A percentile compares a stretch with the other conserved stretches of the same genome.
Evolutionary conservation across 2,113 vertebrate genomes (phyloP).

Genomic region (Tenebrosternarchus preto): DNA sequence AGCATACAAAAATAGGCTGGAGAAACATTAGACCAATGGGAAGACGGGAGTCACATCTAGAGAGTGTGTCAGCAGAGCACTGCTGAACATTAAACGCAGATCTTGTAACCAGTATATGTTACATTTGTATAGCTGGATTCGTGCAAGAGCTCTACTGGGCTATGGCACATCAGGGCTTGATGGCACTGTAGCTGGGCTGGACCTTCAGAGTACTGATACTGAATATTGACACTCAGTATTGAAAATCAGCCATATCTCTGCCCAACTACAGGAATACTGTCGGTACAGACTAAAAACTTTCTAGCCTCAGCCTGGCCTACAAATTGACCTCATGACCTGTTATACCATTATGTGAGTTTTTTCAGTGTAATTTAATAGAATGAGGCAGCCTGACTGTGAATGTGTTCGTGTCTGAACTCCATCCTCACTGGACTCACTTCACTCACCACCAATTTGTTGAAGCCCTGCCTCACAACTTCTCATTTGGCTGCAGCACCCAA

Average conservation of each 20-base stretch:
- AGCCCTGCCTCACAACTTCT: too few relatives aligned
- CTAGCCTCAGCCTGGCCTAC: background rate
- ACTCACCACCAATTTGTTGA: too few relatives aligned
- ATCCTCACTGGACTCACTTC: too few relatives aligned
- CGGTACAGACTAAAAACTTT: too few relatives aligned
- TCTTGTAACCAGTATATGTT: constrained; percentile 53
- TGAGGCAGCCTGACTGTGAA: too few relatives aligned
- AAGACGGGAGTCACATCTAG: constrained; percentile 34
- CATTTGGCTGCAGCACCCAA: too few relatives aligned
- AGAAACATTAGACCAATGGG: constrained; percentile 50
- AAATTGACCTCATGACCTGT: background rate
- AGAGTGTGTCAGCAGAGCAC: constrained; percentile 10
- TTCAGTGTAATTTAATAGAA: too few relatives aligned
- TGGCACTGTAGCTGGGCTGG: constrained; percentile 19
- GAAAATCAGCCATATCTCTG: background rate
- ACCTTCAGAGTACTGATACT: background rate
- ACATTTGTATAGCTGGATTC: constrained; percentile 51
- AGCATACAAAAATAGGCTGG: background rate
- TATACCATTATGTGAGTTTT: background rate
- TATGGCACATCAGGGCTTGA: background rate
- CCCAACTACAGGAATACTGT: background rate
- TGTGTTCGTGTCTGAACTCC: too few relatives aligned
- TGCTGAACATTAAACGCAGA: constrained; percentile 39
- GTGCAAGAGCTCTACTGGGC: constrained; percentile 5
- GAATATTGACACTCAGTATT: too few relatives aligned